Percentiles rank a stretch among this genome's conserved stretches.
phyloP scores from a whole-genome alignment of 2,113 vertebrate species.

The Epinephelus lanceolatus region DNA sequence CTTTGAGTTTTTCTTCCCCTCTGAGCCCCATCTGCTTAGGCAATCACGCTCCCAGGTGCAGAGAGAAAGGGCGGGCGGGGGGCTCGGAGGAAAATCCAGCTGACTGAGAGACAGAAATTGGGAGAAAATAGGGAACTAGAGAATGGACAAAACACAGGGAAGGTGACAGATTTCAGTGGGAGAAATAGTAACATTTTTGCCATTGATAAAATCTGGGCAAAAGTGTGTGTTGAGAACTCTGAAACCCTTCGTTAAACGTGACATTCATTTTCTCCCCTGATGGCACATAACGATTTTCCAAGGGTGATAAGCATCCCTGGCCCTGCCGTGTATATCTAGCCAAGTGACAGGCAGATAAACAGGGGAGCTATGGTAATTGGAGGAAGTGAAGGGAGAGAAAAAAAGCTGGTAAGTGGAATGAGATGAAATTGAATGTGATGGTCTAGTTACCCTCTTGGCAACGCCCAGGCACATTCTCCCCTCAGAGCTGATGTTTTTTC shows the following conservation, averaged over 20 bases:
- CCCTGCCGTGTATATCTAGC: constrained; percentile 45
- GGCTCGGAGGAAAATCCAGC: constrained; percentile 58
- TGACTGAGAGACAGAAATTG: constrained; percentile 59
- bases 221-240: not conserved
- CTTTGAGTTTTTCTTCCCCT: constrained; percentile 70
- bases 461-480: constrained; percentile 65
- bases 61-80: constrained; percentile 39
- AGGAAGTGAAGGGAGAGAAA: constrained; percentile 69
- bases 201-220: constrained; percentile 26
- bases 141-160: constrained; percentile 45
- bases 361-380: constrained; percentile 70
- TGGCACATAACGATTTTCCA: constrained; percentile 64
- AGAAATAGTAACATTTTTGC: constrained; percentile 10
- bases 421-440: constrained; percentile 82
- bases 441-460: constrained; percentile 82
- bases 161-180: constrained; percentile 43
- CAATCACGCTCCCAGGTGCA: constrained; percentile 81
- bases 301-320: constrained; percentile 63
- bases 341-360: constrained; percentile 70
- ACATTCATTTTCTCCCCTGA: constrained; percentile 64
- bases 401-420: constrained; percentile 73
- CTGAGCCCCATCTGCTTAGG: constrained; percentile 79
- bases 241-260: constrained; percentile 45
- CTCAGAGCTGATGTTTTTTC: constrained; percentile 45
- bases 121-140: constrained; percentile 30